These are phyloP conservation scores for Mugil cephalus DNA, from an alignment of 2,113 vertebrate genomes.

Conservation along the genomic window DNA sequence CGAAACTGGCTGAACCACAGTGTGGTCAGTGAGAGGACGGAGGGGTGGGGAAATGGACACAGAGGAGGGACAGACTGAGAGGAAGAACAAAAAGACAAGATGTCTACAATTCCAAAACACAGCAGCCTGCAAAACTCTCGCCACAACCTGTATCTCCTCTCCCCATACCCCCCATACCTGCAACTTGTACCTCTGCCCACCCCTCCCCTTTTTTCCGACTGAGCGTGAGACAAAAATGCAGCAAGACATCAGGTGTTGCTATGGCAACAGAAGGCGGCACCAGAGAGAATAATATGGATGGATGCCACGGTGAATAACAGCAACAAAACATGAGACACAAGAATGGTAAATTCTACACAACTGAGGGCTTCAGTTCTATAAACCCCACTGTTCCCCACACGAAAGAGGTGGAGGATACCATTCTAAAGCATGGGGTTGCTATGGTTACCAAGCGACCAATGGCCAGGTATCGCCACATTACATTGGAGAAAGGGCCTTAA, in stretches of 20 bases:
- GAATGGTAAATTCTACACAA: not conserved
- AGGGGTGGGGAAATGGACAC: conserved; percentile 19
- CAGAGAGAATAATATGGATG: conserved; percentile 46
- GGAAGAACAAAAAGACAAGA: conserved; percentile 11
- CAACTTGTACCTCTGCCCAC: not conserved
- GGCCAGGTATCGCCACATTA: conserved; percentile 16
- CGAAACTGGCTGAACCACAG: conserved; percentile 37
- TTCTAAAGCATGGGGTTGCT: conserved; percentile 51
- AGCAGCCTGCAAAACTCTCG: not conserved
- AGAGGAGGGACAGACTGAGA: not conserved
- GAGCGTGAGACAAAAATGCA: conserved; percentile 62
- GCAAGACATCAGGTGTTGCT: conserved; percentile 69
- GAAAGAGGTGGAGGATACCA: conserved; percentile 20
- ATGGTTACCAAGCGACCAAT: conserved; percentile 68
- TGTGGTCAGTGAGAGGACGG: conserved; percentile 33
- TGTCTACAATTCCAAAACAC: conserved; percentile 10
- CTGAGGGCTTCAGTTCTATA: conserved; percentile 1
- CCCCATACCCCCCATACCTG: conserved; percentile 1
- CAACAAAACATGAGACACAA: conserved; percentile 46
- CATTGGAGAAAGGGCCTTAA: not conserved
- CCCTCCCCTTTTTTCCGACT: conserved; percentile 9
- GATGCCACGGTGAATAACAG: conserved; percentile 51
- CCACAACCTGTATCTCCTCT: conserved; percentile 22
- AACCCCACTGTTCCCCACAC: conserved; percentile 6
- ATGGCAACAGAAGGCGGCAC: conserved; percentile 75